These are phyloP conservation scores for Papilio dardanus DNA, from an alignment of 1,140 invertebrate species.

Conservation along the genomic window DNA sequence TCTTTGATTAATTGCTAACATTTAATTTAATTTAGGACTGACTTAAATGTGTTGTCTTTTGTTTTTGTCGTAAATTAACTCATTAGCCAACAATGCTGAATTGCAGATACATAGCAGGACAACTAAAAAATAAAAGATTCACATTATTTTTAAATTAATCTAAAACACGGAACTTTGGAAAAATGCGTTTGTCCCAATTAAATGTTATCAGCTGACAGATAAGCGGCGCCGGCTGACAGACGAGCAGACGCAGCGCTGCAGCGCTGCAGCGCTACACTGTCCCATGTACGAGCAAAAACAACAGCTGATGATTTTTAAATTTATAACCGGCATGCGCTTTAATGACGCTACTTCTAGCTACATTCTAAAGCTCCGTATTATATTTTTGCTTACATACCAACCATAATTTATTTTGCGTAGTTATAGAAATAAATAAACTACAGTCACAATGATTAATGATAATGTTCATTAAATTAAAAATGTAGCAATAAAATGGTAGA, in stretches of 20 bases:
- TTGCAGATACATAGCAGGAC: background rate
- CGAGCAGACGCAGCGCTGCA: background rate
- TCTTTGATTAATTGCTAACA: background rate
- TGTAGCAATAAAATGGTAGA: background rate
- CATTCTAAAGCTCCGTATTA: background rate
- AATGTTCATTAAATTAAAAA: background rate
- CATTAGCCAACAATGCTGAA: background rate
- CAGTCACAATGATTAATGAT: background rate
- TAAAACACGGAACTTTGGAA: background rate
- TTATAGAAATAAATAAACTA: background rate
- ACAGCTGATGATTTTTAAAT: constrained; percentile 18
- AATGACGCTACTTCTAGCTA: background rate
- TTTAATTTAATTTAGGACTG: too few species aligned
- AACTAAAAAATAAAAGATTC: background rate
- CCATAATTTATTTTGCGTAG: background rate
- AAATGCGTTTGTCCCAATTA: constrained; percentile 33
- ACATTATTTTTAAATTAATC: background rate
- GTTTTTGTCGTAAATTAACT: too few species aligned
- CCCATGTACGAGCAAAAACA: background rate
- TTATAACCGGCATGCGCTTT: background rate
- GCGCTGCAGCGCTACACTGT: background rate
- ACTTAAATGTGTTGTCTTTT: too few species aligned
- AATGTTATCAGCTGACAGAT: constrained; percentile 34
- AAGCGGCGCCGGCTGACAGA: constrained; percentile 12
- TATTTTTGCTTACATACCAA: background rate